These are phyloP conservation scores for Nebria brevicollis DNA, from an alignment of 2,888 invertebrate species.

Conservation along the genomic window DNA sequence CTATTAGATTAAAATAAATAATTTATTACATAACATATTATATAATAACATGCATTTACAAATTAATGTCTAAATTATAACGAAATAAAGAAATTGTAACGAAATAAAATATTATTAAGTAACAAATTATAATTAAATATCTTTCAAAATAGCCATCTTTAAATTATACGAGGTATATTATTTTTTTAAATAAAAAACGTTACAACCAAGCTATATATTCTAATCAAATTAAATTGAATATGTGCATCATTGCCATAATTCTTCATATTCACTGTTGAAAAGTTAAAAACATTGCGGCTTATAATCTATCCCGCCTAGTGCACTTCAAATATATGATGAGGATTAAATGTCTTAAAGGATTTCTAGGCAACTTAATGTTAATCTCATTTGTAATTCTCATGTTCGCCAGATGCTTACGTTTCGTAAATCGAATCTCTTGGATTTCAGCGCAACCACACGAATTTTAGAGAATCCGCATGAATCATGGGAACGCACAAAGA, in stretches of 20 bases:
- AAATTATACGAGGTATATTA: background rate
- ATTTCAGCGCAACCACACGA: constrained; percentile 20
- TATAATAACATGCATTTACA: too few relatives aligned
- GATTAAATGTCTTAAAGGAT: constrained; percentile 42
- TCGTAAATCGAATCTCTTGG: constrained; percentile 23
- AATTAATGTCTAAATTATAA: too few relatives aligned
- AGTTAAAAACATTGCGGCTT: background rate
- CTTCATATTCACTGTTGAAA: background rate
- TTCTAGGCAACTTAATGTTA: constrained; percentile 42
- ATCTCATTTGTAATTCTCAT: constrained; percentile 45
- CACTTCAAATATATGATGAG: constrained; percentile 43
- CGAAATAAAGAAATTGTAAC: too few relatives aligned
- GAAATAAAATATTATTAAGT: too few relatives aligned
- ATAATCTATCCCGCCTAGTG: constrained; percentile 24
- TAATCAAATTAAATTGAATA: background rate
- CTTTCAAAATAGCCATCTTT: background rate
- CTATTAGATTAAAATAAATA: too few relatives aligned
- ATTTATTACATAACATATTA: too few relatives aligned
- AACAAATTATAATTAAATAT: background rate
- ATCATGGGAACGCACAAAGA: background rate
- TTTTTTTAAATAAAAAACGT: background rate
- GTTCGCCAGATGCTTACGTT: constrained; percentile 26
- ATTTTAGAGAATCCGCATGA: background rate
- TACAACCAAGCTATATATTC: background rate
- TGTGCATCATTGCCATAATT: background rate